These are phyloP conservation scores for Danio kyathit DNA, from an alignment of 2,797 vertebrate species.

Conservation along the genomic window DNA sequence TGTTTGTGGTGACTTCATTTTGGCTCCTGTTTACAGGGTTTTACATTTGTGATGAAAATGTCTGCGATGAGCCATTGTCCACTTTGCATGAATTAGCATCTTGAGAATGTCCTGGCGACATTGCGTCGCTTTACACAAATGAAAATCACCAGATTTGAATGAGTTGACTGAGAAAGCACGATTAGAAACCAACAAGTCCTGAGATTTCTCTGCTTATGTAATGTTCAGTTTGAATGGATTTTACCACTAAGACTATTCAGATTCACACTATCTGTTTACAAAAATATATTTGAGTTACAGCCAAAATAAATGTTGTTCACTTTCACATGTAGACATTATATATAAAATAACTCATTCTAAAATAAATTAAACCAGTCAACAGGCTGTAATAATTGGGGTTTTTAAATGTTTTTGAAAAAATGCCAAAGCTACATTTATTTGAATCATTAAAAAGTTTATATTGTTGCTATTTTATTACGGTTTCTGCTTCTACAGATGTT, in stretches of 20 bases:
- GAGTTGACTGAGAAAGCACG: conserved; percentile 68
- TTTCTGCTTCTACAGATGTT: too few relatives aligned
- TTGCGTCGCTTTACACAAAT: conserved; percentile 42
- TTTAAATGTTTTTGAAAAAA: neutral
- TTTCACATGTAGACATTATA: neutral
- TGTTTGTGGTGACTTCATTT: neutral
- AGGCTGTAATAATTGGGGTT: neutral
- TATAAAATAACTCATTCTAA: too few relatives aligned
- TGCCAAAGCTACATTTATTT: neutral
- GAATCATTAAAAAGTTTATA: neutral
- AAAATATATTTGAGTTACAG: neutral
- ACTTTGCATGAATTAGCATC: conserved; percentile 74
- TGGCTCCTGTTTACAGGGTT: neutral
- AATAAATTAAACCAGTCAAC: neutral
- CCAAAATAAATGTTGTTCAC: neutral
- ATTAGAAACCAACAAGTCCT: conserved; percentile 72
- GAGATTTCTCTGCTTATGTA: neutral
- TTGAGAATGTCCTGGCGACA: conserved; percentile 55
- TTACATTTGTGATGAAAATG: conserved; percentile 52
- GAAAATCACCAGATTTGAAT: conserved; percentile 84
- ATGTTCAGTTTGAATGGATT: neutral
- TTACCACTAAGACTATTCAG: neutral
- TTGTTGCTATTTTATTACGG: too few relatives aligned
- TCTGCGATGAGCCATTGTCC: neutral
- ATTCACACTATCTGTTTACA: too few relatives aligned